Conservation (phyloP, 2,113 vertebrate species). For the Bubo blakistoni region DNA sequence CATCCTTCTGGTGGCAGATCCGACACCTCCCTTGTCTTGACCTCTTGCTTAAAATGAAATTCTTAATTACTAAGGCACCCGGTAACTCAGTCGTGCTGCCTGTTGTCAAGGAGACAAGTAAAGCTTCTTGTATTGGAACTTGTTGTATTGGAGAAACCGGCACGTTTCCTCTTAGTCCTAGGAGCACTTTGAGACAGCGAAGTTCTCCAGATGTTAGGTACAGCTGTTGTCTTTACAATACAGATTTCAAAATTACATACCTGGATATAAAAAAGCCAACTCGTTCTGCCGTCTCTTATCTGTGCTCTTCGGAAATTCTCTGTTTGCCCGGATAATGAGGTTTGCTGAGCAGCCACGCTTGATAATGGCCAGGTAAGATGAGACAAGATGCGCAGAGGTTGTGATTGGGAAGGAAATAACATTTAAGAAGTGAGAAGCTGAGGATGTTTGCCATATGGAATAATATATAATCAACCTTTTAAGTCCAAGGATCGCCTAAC, state of each 20-base stretch:
- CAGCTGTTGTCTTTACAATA: neutral
- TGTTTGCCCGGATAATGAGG: neutral
- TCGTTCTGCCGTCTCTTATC: neutral
- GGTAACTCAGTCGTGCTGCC: neutral
- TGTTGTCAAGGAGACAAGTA: conserved; percentile 12
- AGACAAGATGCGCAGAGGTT: neutral
- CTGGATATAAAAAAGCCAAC: neutral
- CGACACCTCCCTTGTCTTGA: neutral
- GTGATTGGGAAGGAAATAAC: neutral
- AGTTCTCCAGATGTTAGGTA: neutral
- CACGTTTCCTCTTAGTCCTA: neutral
- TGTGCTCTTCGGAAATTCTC: neutral
- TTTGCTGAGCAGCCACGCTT: neutral
- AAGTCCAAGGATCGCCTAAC: neutral
- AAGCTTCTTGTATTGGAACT: neutral
- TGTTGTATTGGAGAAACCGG: neutral
- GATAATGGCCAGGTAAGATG: neutral
- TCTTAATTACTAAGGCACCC: neutral
- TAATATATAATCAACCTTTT: neutral
- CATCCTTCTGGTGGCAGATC: accelerated
- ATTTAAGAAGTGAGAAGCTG: neutral
- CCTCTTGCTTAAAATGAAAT: neutral
- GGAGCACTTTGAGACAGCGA: neutral
- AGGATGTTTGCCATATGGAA: neutral
- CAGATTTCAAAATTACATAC: neutral